Evolutionary conservation across 2,113 vertebrate species (phyloP).

Genomic region (Sceloporus tristichus): DNA sequence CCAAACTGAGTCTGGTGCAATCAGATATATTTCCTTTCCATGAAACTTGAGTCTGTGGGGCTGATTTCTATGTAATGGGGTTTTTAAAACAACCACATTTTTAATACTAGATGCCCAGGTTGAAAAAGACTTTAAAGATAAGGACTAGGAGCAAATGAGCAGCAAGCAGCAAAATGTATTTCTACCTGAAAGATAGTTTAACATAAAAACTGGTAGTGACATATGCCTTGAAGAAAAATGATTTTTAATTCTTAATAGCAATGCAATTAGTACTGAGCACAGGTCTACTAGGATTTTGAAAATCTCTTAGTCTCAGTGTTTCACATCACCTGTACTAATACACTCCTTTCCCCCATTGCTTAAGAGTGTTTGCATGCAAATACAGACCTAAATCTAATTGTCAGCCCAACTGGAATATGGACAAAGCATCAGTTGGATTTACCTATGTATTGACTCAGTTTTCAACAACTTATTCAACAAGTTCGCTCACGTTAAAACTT

Average conservation of each 20-base stretch:
- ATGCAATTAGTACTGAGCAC: not conserved
- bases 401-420: no score
- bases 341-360: no score
- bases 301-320: no score
- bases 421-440: no score
- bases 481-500: no score
- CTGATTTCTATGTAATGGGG: not conserved
- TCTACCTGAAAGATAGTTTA: not conserved
- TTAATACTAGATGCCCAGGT: not conserved
- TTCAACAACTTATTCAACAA: no score
- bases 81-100: not conserved
- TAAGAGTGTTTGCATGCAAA: no score
- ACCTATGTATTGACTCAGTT: no score
- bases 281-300: not conserved
- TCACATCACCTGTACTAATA: no score
- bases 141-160: not conserved
- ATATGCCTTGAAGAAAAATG: not conserved
- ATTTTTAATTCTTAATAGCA: not conserved
- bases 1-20: slow-evolving; percentile 4
- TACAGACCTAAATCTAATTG: no score
- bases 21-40: not conserved
- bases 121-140: not conserved
- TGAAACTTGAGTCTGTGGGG: not conserved
- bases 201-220: not conserved
- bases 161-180: not conserved